A percentile compares a stretch with the other conserved stretches of the same genome.
phyloP scores from a whole-genome alignment of 2,113 vertebrate species.

The Scomber japonicus region DNA sequence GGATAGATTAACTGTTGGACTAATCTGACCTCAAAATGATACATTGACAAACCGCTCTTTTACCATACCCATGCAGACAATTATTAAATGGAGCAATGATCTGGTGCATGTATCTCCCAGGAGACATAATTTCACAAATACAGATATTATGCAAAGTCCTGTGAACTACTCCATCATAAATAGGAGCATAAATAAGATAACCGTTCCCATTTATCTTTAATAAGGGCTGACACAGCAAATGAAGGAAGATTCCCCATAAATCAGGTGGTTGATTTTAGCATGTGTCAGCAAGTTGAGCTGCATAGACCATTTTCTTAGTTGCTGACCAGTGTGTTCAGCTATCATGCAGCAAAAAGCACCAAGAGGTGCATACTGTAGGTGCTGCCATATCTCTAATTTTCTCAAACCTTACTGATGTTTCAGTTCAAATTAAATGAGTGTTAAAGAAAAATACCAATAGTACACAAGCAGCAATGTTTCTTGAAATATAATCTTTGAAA shows the following conservation, averaged over 20 bases:
- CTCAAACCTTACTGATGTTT: not conserved
- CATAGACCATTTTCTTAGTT: slow-evolving; percentile 45
- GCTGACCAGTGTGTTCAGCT: slow-evolving; percentile 53
- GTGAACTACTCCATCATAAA: slow-evolving; percentile 8
- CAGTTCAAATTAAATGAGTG: no score
- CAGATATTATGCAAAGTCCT: slow-evolving; percentile 21
- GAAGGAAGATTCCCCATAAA: slow-evolving; percentile 41
- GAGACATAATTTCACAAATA: slow-evolving; percentile 9
- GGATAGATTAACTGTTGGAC: no score
- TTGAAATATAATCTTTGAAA: not conserved
- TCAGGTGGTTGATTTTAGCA: slow-evolving; percentile 34
- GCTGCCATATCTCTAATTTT: not conserved
- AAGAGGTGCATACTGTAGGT: not conserved
- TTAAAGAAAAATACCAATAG: not conserved
- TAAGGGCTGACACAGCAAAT: slow-evolving; percentile 31
- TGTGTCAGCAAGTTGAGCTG: slow-evolving; percentile 43
- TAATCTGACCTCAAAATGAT: not conserved
- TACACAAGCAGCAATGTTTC: not conserved
- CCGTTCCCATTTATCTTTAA: slow-evolving; percentile 20
- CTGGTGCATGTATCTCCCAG: not conserved
- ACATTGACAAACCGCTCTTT: not conserved
- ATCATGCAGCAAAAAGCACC: slow-evolving; percentile 48
- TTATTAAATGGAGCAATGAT: not conserved
- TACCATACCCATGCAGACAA: not conserved
- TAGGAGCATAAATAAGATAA: slow-evolving; percentile 33